These are phyloP conservation scores for Girardia tigrina DNA, from an alignment of 2,888 invertebrate species.

Conservation along the genomic window DNA sequence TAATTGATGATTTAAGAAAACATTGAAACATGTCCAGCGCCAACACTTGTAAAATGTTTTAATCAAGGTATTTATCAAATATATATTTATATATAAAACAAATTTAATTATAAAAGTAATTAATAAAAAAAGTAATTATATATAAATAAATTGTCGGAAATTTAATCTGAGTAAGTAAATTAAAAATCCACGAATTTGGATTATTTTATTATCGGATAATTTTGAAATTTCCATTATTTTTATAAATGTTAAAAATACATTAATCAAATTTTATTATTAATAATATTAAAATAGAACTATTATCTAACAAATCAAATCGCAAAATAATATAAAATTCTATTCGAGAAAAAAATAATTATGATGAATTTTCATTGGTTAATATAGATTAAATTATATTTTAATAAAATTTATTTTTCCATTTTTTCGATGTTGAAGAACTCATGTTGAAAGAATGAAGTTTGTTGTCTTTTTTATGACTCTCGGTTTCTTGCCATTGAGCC, in stretches of 20 bases:
- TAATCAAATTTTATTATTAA: neutral
- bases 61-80: too few species aligned
- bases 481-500: neutral
- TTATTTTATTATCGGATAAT: neutral
- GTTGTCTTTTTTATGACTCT: neutral
- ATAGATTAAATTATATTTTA: neutral
- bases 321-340: neutral
- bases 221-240: neutral
- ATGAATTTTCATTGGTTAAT: neutral
- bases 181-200: neutral
- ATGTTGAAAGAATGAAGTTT: neutral
- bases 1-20: too few species aligned
- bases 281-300: neutral
- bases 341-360: neutral
- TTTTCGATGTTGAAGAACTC: too few species aligned
- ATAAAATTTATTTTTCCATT: neutral
- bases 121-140: neutral
- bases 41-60: too few species aligned
- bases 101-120: neutral
- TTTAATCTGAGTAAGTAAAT: neutral
- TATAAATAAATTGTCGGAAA: neutral
- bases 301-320: neutral
- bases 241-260: neutral
- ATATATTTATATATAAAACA: neutral
- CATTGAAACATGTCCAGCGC: too few species aligned